Base-by-base conservation (phyloP, 1,140 invertebrate genomes). In the Holcopasites calliopsidis region DNA sequence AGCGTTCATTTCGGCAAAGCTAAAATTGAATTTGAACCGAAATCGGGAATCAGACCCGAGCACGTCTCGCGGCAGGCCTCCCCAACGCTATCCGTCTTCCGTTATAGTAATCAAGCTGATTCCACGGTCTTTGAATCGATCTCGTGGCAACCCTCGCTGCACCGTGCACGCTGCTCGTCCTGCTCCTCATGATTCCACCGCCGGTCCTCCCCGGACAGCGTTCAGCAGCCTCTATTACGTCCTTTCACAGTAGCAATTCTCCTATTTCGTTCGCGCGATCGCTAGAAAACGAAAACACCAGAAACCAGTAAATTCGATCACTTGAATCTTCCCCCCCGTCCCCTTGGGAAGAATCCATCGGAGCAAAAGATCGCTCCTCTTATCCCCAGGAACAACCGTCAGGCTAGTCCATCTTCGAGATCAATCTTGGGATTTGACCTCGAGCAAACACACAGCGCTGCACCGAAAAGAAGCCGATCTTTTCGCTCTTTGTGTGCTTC, bases 81-180 rank as follows among this genome's bases (percentile, higher is more conserved):
- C 18, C 11, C 7, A 10, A 23, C 4, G 13, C 4, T 54, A 52
- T 31, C 21, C 47, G 28, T 8, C 26, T 42, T n/a, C 13, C 60
- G 49, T 52, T 31, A 52, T 11, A 44, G 21, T 21, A 73, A 73
- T 66, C 71, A 10, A 47, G 58, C 35, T 33, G 71, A 66, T 57
- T 40, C 44, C 47, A 50, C 26, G 35, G 28, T 42, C 26, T 44
- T 26, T n/a, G 26, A 58, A 74, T 66, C 61, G 71, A 74, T 74
- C 61, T 55, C 38, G 61, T 35, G 18, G 21, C 18, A n/a, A n/a
- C 7, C 26, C 26, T 66, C 13, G 47, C 4, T 26, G 16, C 64
- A 66, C 33, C 10, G 49, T 68, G 49, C 60, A 54, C 40, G 61
- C 21, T 44, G 26, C 8, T 44, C 40, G 60, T 31, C 38, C 47